These are phyloP conservation scores for Cricetomys ansorgei DNA, from an alignment of 2,113 vertebrate species.

Conservation along the genomic window DNA sequence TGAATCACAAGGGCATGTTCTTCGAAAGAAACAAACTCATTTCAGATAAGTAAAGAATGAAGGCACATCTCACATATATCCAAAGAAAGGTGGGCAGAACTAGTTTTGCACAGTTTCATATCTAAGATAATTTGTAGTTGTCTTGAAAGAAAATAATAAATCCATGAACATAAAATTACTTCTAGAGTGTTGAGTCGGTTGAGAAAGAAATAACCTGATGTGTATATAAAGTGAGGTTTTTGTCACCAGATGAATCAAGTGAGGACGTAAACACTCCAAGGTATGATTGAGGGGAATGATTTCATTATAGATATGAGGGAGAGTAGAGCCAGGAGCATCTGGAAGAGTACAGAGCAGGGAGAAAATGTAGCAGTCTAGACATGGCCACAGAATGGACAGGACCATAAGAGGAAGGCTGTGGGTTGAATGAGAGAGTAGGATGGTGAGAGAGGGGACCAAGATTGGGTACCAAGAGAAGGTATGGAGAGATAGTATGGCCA, in stretches of 20 bases:
- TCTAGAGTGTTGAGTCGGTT: not conserved
- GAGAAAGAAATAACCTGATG: not conserved
- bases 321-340: not conserved
- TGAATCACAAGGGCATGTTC: not conserved
- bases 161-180: not conserved
- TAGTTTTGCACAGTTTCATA: not conserved
- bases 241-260: not conserved
- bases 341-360: not conserved
- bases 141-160: constrained; percentile 4
- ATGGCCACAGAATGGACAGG: not conserved
- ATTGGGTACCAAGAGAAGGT: not conserved
- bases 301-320: not conserved
- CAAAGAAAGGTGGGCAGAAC: not conserved
- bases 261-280: no score
- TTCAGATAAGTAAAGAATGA: not conserved
- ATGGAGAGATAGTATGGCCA: not conserved
- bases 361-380: not conserved
- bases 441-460: not conserved
- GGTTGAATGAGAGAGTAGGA: not conserved
- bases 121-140: not conserved
- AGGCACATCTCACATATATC: not conserved
- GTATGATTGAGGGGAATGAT: not conserved
- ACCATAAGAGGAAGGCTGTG: accelerated
- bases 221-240: not conserved
- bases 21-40: not conserved